Percentiles rank a stretch among this genome's conserved stretches.
Conservation (phyloP, 1,140 invertebrate species). For the Megalonaias nervosa region DNA sequence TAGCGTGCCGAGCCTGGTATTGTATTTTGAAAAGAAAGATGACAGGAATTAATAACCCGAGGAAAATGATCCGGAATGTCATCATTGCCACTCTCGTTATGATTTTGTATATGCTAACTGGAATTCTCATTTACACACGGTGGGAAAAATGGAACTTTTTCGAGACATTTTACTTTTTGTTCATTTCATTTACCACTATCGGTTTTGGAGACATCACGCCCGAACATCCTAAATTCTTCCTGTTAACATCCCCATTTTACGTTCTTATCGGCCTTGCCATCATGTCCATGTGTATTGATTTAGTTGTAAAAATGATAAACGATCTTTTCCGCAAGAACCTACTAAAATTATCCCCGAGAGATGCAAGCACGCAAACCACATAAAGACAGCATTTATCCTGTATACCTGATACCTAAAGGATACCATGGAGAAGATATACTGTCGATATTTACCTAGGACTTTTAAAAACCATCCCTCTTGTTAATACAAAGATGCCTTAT, state of each 20-base stretch:
- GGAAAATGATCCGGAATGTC: conserved; percentile 82
- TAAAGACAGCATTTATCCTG: no score
- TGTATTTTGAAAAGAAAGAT: conserved; percentile 67
- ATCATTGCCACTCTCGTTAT: conserved; percentile 87
- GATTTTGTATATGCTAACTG: conserved; percentile 87
- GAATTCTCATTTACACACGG: conserved; percentile 82
- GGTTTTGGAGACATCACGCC: conserved; percentile 93
- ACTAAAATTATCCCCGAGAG: no score
- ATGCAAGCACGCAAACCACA: no score
- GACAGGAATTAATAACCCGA: conserved; percentile 19
- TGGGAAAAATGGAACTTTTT: conserved; percentile 85
- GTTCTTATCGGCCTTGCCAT: conserved; percentile 94
- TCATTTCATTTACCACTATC: conserved; percentile 80
- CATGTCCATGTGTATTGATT: conserved; percentile 95
- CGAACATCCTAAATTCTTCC: conserved; percentile 90
- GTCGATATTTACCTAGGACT: no score
- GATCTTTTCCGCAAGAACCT: no score
- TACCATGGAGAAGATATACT: no score
- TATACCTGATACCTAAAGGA: no score
- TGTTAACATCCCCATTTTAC: conserved; percentile 87
- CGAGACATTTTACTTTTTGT: conserved; percentile 95
- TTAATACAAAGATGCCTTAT: no score
- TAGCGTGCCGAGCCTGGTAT: conserved; percentile 19
- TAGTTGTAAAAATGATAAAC: conserved; percentile 70
- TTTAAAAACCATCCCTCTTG: no score